These are phyloP conservation scores for Moxostoma hubbsi DNA, from an alignment of 2,797 vertebrate genomes.

Conservation along the genomic window DNA sequence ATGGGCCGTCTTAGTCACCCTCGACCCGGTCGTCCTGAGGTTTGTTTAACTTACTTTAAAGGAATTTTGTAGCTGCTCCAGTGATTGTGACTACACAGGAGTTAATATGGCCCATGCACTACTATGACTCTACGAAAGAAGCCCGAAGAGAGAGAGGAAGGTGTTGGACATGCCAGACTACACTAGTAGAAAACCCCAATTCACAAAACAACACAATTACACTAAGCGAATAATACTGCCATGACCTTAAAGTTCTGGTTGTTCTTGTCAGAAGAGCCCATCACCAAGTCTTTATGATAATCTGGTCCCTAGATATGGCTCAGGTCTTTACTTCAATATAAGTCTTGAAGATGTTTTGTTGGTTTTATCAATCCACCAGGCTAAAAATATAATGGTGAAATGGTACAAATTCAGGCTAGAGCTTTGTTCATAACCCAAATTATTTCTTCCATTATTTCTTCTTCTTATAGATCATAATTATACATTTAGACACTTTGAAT, in stretches of 20 bases:
- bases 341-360: too few species aligned
- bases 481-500: neutral
- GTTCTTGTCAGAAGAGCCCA: too few species aligned
- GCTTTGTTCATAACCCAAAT: too few species aligned
- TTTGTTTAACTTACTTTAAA: constrained; percentile 71
- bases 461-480: too few species aligned
- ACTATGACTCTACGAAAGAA: constrained; percentile 58
- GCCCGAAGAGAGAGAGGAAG: constrained; percentile 41
- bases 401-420: too few species aligned
- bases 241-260: too few species aligned
- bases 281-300: too few species aligned
- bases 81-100: constrained; percentile 73
- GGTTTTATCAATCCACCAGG: too few species aligned
- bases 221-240: neutral
- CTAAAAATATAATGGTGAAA: too few species aligned
- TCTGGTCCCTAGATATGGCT: too few species aligned
- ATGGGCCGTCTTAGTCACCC: constrained; percentile 70
- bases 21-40: constrained; percentile 60
- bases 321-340: too few species aligned
- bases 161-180: neutral
- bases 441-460: too few species aligned
- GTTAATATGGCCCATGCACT: constrained; percentile 64
- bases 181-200: neutral
- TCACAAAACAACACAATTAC: neutral
- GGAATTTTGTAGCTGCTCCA: constrained; percentile 78